Percentiles rank a stretch among this genome's conserved stretches.
phyloP scores from a whole-genome alignment of 2,888 invertebrate species.

The Sphaerophoria taeniata region DNA sequence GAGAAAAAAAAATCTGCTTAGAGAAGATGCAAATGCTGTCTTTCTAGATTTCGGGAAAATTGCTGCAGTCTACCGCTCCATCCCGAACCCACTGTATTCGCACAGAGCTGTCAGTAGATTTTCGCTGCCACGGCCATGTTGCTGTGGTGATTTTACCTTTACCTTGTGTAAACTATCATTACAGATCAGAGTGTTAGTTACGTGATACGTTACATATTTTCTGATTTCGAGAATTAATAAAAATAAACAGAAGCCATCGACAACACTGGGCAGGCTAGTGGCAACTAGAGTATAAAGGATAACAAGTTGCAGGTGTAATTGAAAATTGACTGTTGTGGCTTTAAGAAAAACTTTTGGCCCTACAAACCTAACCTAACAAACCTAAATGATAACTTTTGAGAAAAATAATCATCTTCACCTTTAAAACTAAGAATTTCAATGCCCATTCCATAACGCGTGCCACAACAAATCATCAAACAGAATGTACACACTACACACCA shows the following conservation, averaged over 20 bases:
- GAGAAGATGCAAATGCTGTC: conserved; percentile 36
- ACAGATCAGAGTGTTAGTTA: conserved; percentile 9
- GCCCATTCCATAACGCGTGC: conserved; percentile 37
- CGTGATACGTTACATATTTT: conserved; percentile 13
- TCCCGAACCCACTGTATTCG: background rate
- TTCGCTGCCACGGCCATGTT: conserved; percentile 46
- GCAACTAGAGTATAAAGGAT: background rate
- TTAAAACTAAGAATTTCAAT: too few species aligned
- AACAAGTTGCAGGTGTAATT: too few species aligned
- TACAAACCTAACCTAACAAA: too few species aligned
- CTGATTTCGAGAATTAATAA: conserved; percentile 27
- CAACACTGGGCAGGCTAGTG: conserved; percentile 13
- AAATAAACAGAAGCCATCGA: background rate
- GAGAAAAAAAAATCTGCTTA: background rate
- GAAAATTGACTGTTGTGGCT: too few species aligned
- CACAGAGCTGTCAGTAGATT: conserved; percentile 50
- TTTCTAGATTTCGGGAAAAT: conserved; percentile 2
- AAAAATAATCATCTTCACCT: too few species aligned
- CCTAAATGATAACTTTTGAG: too few species aligned
- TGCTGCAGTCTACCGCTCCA: conserved; percentile 1
- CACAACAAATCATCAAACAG: conserved; percentile 36
- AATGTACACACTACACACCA: too few species aligned
- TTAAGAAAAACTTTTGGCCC: too few species aligned
- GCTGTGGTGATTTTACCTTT: conserved; percentile 48
- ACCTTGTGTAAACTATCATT: conserved; percentile 47